Evolutionary conservation across 1,140 invertebrate species (phyloP), one percentile per base, ranked within the genome.

Genomic region (Calephelis virginiensis): DNA sequence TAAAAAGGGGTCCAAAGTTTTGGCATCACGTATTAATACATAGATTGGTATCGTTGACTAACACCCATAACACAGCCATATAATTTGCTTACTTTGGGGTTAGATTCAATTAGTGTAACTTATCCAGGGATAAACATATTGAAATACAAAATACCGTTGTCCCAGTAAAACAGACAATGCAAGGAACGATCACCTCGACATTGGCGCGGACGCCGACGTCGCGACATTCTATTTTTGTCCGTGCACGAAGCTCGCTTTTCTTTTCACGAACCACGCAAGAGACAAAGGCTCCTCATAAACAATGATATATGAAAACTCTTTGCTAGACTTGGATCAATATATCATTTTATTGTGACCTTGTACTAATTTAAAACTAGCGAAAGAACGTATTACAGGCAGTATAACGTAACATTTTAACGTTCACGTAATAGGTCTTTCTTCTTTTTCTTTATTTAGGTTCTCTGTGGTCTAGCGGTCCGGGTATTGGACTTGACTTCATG

Each of bases 151-250:
- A 56, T 12, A 11, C 50, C 17, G 28, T 37, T 28, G 50, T 56
- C 17, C 50, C 17, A 56, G 14, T 37, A 28, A 56, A 37, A 53
- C 50, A 56, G 63, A 64, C 63, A 64, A 64, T 56, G 63, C 63
- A 64, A 49, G 49, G 38, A 53, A 64, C 63, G 53, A 64, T 64
- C 63, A 64, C 63, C 63, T 64, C 63, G 63, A 64, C 63, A 64
- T 64, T 64, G 63, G 63, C 63, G 48, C 63, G 37, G 63, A 37
- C 50, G 50, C 50, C 9, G 50, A 28, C 53, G 63, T 46, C 49
- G 63, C 49, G 37, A 50, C 14, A 38, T 17, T 49, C 63, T 64
- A 64, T 64, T 64, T 64, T 49, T 1, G 63, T 10, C 5, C 49
- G 63, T 40, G 63, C 47, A 28, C 28, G 17, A 56, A 37, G 63